phyloP scores from a whole-genome alignment of 2,113 vertebrate genomes.

The Promerops cafer region DNA sequence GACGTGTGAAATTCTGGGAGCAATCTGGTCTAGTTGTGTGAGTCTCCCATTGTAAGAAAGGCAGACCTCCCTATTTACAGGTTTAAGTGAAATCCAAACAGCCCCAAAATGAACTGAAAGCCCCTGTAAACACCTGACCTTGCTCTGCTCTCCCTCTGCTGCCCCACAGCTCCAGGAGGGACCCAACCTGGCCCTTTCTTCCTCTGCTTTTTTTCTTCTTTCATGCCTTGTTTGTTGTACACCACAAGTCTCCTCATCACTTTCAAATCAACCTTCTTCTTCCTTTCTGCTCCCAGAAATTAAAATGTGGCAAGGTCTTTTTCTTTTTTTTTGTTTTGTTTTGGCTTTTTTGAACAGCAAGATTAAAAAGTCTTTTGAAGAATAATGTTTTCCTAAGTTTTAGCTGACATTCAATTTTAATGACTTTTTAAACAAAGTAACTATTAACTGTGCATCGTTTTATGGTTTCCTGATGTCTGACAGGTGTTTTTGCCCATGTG shows the following conservation, averaged over 20 bases:
- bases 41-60: not conserved
- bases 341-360: slow-evolving; percentile 17
- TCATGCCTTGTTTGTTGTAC: not conserved
- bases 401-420: slow-evolving; percentile 79
- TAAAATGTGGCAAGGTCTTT: slow-evolving; percentile 20
- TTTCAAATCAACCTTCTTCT: not conserved
- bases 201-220: not conserved
- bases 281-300: slow-evolving; percentile 33
- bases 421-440: slow-evolving; percentile 81
- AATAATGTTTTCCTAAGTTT: slow-evolving; percentile 75
- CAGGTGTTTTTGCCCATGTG: slow-evolving; percentile 80
- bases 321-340: no score
- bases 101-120: fast-evolving
- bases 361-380: slow-evolving; percentile 72
- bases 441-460: slow-evolving; percentile 49
- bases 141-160: not conserved
- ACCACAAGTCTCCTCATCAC: not conserved
- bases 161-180: not conserved
- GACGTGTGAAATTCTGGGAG: not conserved
- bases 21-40: not conserved
- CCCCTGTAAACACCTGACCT: not conserved
- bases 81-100: not conserved
- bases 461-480: slow-evolving; percentile 72
- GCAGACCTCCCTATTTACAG: not conserved
- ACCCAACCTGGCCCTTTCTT: not conserved